A percentile compares a stretch with the other conserved stretches of the same genome.
Evolutionary conservation across 2,797 vertebrate species (phyloP).

Genomic region (Paramormyrops hopkinsi): DNA sequence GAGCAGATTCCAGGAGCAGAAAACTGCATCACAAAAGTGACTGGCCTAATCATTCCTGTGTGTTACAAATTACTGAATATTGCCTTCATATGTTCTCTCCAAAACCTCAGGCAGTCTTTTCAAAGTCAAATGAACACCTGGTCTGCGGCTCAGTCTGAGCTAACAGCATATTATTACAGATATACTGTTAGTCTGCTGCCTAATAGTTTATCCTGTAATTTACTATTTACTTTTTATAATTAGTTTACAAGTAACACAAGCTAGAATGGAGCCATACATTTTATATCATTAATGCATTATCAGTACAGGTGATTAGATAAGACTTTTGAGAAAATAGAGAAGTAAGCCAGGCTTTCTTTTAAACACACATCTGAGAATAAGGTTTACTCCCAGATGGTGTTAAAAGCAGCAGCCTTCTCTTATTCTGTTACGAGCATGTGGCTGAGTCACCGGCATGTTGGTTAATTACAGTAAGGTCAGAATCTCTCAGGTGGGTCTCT

Average conservation of each 20-base stretch:
- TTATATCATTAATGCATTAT: neutral
- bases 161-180: neutral
- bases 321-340: neutral
- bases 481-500: neutral
- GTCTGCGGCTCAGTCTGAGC: neutral
- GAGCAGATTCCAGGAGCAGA: neutral
- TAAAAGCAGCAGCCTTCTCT: neutral
- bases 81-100: neutral
- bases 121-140: neutral
- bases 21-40: neutral
- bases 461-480: conserved; percentile 12
- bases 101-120: neutral
- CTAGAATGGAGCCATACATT: neutral
- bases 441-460: neutral
- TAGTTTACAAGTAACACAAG: neutral
- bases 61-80: neutral
- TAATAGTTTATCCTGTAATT: neutral
- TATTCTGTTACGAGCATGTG: neutral
- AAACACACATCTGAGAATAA: conserved; percentile 20
- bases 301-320: neutral
- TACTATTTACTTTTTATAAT: neutral
- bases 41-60: neutral
- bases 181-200: neutral
- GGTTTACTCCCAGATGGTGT: neutral
- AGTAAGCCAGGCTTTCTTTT: neutral